Conservation (phyloP, 2,797 vertebrate species). For the Sebastes trivittatus region DNA sequence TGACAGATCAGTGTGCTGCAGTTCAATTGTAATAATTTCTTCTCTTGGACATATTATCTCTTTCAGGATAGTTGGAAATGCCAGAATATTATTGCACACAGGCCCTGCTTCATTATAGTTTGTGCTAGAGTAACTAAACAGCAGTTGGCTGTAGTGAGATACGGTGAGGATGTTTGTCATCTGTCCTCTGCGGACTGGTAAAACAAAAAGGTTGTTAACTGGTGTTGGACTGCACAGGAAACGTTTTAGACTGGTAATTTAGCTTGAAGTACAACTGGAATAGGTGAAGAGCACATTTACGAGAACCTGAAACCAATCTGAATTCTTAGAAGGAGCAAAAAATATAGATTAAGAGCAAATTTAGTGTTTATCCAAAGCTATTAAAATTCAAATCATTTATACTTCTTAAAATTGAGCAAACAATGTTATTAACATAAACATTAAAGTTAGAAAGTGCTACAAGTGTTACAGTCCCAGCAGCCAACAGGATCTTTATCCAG, state of each 20-base stretch:
- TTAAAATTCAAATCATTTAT: slow-evolving; percentile 19
- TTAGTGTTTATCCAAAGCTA: neutral
- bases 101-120: neutral
- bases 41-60: neutral
- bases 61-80: neutral
- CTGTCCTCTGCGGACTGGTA: neutral
- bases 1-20: neutral
- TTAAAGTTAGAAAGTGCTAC: slow-evolving; percentile 66
- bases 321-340: neutral
- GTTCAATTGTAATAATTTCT: neutral
- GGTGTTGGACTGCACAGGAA: neutral
- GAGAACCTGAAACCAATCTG: neutral
- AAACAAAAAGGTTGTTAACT: neutral
- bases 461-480: slow-evolving; percentile 59
- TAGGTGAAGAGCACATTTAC: neutral
- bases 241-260: neutral
- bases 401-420: slow-evolving; percentile 20
- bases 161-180: neutral
- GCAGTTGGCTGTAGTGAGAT: neutral
- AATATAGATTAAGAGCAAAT: neutral
- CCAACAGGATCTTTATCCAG: slow-evolving; percentile 23
- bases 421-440: slow-evolving; percentile 31
- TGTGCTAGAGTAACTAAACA: neutral
- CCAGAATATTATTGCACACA: slow-evolving; percentile 45
- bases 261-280: neutral